Conservation (phyloP, 2,113 vertebrate genomes). For the Heterotilapia buettikoferi region DNA sequence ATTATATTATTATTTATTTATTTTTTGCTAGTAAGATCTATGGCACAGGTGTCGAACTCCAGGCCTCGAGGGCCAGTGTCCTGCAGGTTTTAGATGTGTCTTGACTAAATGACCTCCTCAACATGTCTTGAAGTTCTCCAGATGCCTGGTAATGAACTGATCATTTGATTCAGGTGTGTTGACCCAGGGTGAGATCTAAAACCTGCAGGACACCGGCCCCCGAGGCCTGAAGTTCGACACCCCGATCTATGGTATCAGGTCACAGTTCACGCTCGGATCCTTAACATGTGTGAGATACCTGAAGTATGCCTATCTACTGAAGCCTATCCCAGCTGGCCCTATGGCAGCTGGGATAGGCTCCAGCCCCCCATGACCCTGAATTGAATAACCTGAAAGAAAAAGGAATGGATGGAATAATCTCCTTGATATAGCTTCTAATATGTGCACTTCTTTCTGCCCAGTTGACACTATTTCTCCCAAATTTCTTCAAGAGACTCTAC, state of each 20-base stretch:
- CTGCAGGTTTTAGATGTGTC: no score
- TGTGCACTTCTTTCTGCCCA: background rate
- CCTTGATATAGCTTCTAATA: background rate
- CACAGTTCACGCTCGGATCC: background rate
- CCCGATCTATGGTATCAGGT: no score
- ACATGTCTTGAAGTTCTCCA: no score
- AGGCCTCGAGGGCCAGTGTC: no score
- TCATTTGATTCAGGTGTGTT: no score
- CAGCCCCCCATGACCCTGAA: background rate
- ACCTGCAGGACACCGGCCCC: no score
- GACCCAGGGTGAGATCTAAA: no score
- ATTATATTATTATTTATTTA: background rate
- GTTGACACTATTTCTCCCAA: background rate
- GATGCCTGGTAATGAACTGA: no score
- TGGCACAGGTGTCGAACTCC: background rate
- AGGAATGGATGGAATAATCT: background rate
- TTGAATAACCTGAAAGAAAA: background rate
- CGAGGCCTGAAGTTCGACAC: no score
- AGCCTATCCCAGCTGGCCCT: background rate
- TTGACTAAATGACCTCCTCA: no score
- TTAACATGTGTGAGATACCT: no score
- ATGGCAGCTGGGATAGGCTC: background rate
- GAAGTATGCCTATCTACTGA: background rate
- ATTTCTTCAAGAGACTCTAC: background rate
- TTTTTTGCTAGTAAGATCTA: background rate